These are phyloP conservation scores for Drosophila nasuta DNA, from an alignment of 1,140 invertebrate genomes.

Conservation along the genomic window DNA sequence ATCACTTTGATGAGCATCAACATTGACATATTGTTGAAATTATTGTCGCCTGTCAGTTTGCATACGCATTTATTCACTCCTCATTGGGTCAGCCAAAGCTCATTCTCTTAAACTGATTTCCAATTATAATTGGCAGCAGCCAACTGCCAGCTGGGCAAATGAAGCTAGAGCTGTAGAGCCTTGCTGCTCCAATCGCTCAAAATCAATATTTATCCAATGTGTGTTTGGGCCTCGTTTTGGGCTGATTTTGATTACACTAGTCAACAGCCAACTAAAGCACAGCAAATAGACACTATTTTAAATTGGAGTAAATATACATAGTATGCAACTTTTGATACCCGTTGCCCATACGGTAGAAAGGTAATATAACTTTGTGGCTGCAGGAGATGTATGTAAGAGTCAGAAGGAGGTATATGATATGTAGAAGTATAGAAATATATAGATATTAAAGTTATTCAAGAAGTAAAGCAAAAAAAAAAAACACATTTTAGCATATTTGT, in stretches of 20 bases:
- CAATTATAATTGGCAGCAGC: slow-evolving; percentile 64
- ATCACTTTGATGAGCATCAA: slow-evolving; percentile 78
- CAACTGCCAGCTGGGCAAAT: slow-evolving; percentile 9
- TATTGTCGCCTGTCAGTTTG: slow-evolving; percentile 74
- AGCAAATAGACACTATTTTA: neutral
- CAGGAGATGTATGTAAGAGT: too few relatives aligned
- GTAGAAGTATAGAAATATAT: too few relatives aligned
- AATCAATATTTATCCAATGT: slow-evolving; percentile 46
- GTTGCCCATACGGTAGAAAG: too few relatives aligned
- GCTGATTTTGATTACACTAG: slow-evolving; percentile 36
- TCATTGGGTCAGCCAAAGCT: slow-evolving; percentile 43
- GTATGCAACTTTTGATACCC: too few relatives aligned
- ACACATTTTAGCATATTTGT: too few relatives aligned
- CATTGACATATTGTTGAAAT: slow-evolving; percentile 79
- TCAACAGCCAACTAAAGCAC: slow-evolving; percentile 1
- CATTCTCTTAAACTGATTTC: slow-evolving; percentile 16
- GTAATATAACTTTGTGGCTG: too few relatives aligned
- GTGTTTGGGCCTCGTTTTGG: slow-evolving; percentile 25
- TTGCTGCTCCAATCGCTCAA: slow-evolving; percentile 25
- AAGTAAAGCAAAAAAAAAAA: too few relatives aligned
- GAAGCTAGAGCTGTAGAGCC: neutral
- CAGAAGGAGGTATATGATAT: too few relatives aligned
- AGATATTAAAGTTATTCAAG: too few relatives aligned
- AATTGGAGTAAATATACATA: neutral
- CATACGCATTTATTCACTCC: slow-evolving; percentile 75